Evolutionary conservation across 2,888 invertebrate species (phyloP), one percentile per base, ranked within the genome.

Genomic region (Malacosoma neustria): DNA sequence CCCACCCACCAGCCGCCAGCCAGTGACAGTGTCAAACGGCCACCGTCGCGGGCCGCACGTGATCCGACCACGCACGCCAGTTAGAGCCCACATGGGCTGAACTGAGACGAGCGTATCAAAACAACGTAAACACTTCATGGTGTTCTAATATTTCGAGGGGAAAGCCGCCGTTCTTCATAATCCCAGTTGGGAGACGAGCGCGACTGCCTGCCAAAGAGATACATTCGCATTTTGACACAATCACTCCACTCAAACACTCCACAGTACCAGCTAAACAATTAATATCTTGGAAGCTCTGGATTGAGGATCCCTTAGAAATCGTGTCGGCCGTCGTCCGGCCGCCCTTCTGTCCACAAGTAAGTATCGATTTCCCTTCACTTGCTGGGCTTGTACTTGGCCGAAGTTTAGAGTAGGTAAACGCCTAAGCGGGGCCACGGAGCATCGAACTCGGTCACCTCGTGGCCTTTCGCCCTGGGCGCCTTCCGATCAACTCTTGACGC

Each of bases 1-100:
- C 29, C 32, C 31, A 14, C 29, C 30, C 30, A 32, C 37, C 36
- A 30, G 42, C 42, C 39, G 34, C 34, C 34, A 36, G 41, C 33
- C 22, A 34, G 15, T 30, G 29, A 15, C 61, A 67, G 67, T 66
- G 48, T 46, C 38, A 33, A 34, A 44, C 64, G 60, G 58, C 53
- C 60, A 55, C 50, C 55, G 47, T 32, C 53, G 53, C 61, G 57
- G 50, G 60, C 59, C 60, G 62, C 62, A 65, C 71, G 71, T n/a
- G n/a, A n/a, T n/a, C 44, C 46, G 38, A 38, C 44, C 45, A 51
- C 54, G 52, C 54, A 38, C 58, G 34, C 35, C 64, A 57, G 73
- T 72, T 73, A 73, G 72, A 73, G 67, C 73, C 69, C 48, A 36
- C 33, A 34, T 22, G 54, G 72, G 73, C 64, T 73, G 72, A 73